Percentiles rank a stretch among this genome's conserved stretches.
phyloP scores from a whole-genome alignment of 2,888 invertebrate species.

The Drosophila vallismaia region DNA sequence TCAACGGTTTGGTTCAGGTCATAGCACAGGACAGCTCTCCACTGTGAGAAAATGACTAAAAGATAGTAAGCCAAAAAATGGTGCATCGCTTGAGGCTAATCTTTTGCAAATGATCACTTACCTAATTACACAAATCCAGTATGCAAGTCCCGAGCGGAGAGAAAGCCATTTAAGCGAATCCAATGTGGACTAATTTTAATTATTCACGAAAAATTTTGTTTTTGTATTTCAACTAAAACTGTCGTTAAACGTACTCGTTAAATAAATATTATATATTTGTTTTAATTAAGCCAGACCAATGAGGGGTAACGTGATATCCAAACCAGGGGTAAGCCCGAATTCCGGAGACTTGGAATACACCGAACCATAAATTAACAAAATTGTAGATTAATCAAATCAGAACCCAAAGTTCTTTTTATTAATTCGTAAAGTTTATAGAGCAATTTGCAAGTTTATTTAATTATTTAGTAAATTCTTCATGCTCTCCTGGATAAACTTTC shows the following conservation, averaged over 20 bases:
- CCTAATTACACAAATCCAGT: background rate
- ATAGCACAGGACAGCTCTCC: background rate
- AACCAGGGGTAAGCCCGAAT: no score
- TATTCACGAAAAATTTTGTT: no score
- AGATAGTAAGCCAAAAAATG: background rate
- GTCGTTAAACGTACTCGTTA: no score
- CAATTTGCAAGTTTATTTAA: background rate
- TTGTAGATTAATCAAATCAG: no score
- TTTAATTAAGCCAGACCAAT: background rate
- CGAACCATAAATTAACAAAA: no score
- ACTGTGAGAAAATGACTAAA: background rate
- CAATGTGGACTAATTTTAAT: background rate
- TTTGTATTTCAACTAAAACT: no score
- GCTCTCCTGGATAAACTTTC: slow-evolving; percentile 52
- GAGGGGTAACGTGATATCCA: no score
- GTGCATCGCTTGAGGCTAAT: background rate
- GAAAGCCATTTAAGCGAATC: background rate
- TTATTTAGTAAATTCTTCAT: slow-evolving; percentile 7
- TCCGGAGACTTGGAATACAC: no score
- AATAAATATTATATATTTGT: no score
- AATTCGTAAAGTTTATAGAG: no score
- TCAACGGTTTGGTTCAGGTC: background rate
- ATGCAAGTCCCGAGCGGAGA: background rate
- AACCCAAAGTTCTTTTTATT: no score
- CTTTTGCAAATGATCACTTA: background rate